Base-by-base conservation (phyloP, 2,113 vertebrate species). In the Lagopus leucura region DNA sequence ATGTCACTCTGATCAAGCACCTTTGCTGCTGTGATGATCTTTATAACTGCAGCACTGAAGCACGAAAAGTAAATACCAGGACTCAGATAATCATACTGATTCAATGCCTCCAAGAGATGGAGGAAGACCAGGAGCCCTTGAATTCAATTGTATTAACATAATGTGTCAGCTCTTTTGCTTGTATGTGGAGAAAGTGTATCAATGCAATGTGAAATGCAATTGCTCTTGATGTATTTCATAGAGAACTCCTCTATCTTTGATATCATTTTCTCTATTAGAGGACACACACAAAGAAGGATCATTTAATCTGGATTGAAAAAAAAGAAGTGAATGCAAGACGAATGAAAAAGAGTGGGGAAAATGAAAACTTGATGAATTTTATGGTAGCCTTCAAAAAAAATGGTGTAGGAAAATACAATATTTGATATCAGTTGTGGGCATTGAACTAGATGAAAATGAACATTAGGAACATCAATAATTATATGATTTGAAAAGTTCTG, bases 1-100 rank as follows among this genome's bases (percentile, higher is more conserved):
- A 61, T 90, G 63, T 94, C 77, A 65, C 45, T 90, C 76, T 93
- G 24, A 43, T 94, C n/a, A 42, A 81, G 9, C 89, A 86, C 25
- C 48, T 61, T 96, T 96, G 84, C 88, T 93, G 19, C 34, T 82
- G 82, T 77, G 77, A 79, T 95, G 67, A 84, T 58, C 60, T 43
- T 88, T 74, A 65, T 67, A 89, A 78, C 76, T 94, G 65, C 64
- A 82, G 87, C 80, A 54, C 60, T 82, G 58, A 24, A 67, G 66
- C 20, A 82, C 58, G 50, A 75, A 69, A 91, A 85, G 22, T n/a
- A 89, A 92, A 75, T n/a, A 78, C 25, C 14, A 52, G 57, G 36
- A 47, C 32, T 89, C 81, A 96, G 90, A 75, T 94, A 55, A 74
- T 79, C 83, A 74, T 38, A 79, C 47, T 30, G 25, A 66, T 76